Conservation (phyloP, 2,888 invertebrate species). For the Seira musarum region DNA sequence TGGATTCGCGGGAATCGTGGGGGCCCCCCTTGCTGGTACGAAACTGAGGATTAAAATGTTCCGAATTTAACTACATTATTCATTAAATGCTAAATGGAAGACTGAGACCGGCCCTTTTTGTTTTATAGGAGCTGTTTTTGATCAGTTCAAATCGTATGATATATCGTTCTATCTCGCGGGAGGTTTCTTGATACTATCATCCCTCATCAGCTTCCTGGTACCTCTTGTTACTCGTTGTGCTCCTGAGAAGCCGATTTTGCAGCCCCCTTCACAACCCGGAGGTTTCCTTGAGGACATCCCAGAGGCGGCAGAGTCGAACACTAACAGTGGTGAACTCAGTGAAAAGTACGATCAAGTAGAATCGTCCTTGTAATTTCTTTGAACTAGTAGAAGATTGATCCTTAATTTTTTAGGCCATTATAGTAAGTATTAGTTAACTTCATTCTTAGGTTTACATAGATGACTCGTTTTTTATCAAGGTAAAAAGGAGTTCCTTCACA, state of each 20-base stretch:
- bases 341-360: constrained; percentile 65
- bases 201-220: constrained; percentile 80
- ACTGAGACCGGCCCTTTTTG: background rate
- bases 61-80: no score
- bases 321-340: constrained; percentile 57
- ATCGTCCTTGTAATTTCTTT: constrained; percentile 58
- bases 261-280: constrained; percentile 60
- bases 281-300: constrained; percentile 67
- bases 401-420: no score
- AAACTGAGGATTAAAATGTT: background rate
- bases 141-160: constrained; percentile 86
- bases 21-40: constrained; percentile 75
- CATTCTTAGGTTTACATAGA: no score
- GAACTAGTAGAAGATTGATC: no score
- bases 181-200: constrained; percentile 87
- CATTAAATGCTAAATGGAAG: no score
- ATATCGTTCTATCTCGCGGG: constrained; percentile 95
- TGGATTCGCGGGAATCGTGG: constrained; percentile 92
- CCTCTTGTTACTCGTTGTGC: constrained; percentile 69
- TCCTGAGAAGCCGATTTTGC: constrained; percentile 64
- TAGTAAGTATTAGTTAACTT: no score
- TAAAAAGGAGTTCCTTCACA: no score
- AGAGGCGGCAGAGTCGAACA: constrained; percentile 65
- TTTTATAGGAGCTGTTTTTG: constrained; percentile 90
- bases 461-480: no score